A percentile compares a stretch with the other conserved stretches of the same genome.
phyloP scores from a whole-genome alignment of 2,113 vertebrate species.

The Macquaria ambigua region DNA sequence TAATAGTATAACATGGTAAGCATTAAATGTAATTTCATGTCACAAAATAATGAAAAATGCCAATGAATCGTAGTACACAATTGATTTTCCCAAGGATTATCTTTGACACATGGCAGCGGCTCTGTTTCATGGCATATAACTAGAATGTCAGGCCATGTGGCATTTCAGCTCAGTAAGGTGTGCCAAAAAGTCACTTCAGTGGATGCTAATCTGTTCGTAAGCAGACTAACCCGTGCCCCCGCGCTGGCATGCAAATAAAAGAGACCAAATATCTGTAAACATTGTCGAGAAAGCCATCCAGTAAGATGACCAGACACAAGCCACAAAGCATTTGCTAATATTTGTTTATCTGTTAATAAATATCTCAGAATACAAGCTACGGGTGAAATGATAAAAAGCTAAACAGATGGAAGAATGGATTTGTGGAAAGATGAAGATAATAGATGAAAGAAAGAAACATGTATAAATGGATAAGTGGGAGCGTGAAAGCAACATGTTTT shows the following conservation, averaged over 20 bases:
- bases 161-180: slow-evolving; percentile 14
- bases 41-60: not conserved
- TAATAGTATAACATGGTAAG: not conserved
- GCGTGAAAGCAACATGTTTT: not conserved
- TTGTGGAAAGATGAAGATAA: not conserved
- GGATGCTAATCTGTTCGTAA: slow-evolving; percentile 59
- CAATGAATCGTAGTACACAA: not conserved
- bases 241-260: slow-evolving; percentile 15
- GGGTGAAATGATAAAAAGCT: not conserved
- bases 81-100: slow-evolving; percentile 12
- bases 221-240: slow-evolving; percentile 39
- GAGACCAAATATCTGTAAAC: slow-evolving; percentile 30
- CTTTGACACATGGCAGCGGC: slow-evolving; percentile 11
- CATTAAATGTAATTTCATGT: not conserved
- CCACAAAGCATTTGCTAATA: slow-evolving; percentile 8
- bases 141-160: slow-evolving; percentile 39
- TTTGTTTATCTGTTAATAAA: slow-evolving; percentile 14
- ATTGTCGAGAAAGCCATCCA: not conserved
- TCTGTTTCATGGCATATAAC: slow-evolving; percentile 28
- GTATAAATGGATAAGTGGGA: not conserved
- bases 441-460: not conserved
- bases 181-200: slow-evolving; percentile 61
- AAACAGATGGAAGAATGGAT: not conserved
- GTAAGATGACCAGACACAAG: not conserved
- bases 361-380: not conserved